These are phyloP conservation scores for Peromyscus aztecus DNA, from an alignment of 2,797 vertebrate genomes.

Conservation along the genomic window DNA sequence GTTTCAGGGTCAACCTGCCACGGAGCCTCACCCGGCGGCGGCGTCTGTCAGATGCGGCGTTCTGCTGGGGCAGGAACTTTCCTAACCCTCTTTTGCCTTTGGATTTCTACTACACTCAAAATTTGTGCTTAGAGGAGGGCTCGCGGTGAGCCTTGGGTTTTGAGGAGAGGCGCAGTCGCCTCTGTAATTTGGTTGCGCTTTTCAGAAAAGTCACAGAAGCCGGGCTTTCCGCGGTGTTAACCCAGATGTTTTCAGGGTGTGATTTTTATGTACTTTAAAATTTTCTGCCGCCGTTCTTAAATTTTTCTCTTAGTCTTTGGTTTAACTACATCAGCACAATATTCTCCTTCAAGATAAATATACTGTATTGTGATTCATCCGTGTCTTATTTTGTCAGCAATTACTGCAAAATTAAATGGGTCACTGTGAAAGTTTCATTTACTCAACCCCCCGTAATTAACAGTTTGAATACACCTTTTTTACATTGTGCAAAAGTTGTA, in stretches of 20 bases:
- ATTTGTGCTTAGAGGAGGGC: background rate
- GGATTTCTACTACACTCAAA: background rate
- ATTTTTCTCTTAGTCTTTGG: slow-evolving; percentile 68
- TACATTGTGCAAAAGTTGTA: slow-evolving; percentile 82
- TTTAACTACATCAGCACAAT: slow-evolving; percentile 69
- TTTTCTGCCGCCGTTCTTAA: slow-evolving; percentile 57
- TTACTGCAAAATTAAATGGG: slow-evolving; percentile 86
- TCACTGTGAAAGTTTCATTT: slow-evolving; percentile 86
- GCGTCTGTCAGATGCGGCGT: background rate
- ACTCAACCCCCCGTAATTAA: slow-evolving; percentile 85
- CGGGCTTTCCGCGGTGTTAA: background rate
- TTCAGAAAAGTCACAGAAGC: background rate
- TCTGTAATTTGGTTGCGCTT: background rate
- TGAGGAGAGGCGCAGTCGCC: background rate
- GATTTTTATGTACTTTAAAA: slow-evolving; percentile 17
- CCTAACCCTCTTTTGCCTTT: slow-evolving; percentile 10
- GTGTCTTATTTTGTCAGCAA: slow-evolving; percentile 87
- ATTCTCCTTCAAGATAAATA: slow-evolving; percentile 81
- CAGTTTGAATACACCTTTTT: slow-evolving; percentile 87
- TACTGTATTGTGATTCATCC: slow-evolving; percentile 83
- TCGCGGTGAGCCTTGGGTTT: background rate
- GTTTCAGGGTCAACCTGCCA: background rate
- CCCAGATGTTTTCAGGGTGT: background rate
- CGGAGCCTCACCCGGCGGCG: too few species aligned
- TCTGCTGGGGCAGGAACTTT: background rate